phyloP scores from a whole-genome alignment of 2,888 invertebrate species.

The Troides helena region DNA sequence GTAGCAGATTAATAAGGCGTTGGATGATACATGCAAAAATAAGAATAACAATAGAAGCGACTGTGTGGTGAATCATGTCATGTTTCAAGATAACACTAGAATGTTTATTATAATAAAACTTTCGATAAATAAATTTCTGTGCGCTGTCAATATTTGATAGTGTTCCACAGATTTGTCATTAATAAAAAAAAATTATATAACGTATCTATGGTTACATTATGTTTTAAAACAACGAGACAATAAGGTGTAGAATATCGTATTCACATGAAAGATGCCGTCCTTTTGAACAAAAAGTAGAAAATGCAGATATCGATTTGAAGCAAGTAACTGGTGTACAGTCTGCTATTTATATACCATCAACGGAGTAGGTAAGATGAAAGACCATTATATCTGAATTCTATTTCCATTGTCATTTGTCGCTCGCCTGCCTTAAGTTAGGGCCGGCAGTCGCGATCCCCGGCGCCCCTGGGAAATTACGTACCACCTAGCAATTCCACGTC shows the following conservation, averaged over 20 bases:
- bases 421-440: constrained; percentile 27
- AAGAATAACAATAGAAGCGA: too few species aligned
- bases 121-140: too few species aligned
- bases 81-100: too few species aligned
- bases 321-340: not conserved
- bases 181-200: not conserved
- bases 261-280: not conserved
- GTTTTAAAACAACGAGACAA: not conserved
- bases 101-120: too few species aligned
- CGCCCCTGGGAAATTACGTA: constrained; percentile 66
- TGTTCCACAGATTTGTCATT: not conserved
- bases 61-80: too few species aligned
- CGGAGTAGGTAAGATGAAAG: not conserved
- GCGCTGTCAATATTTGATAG: too few species aligned
- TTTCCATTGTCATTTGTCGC: constrained; percentile 33
- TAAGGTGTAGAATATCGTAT: not conserved
- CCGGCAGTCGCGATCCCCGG: constrained; percentile 36
- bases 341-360: not conserved
- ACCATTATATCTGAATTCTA: constrained; percentile 27
- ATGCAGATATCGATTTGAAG: too few species aligned
- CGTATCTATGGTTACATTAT: not conserved
- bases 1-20: too few species aligned
- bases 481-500: constrained; percentile 54
- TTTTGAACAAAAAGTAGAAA: not conserved
- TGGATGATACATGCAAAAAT: too few species aligned